Conservation (phyloP, 2,113 vertebrate genomes). For the Scalopus aquaticus region DNA sequence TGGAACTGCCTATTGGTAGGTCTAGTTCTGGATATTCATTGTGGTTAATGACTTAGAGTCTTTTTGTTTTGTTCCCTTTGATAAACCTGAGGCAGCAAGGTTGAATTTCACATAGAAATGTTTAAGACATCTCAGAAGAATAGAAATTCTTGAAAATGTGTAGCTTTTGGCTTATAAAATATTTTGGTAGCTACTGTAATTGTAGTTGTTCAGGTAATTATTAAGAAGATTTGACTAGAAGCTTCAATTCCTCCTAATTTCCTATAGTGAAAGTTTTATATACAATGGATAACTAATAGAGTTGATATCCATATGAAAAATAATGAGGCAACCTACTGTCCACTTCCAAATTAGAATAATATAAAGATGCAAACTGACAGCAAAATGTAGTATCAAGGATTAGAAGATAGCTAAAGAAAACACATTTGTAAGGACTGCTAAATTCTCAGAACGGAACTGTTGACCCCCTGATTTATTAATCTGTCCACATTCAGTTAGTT, state of each 20-base stretch:
- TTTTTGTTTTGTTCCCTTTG: not conserved
- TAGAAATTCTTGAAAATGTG: not conserved
- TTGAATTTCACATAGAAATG: not conserved
- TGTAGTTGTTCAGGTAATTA: not conserved
- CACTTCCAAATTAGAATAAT: not conserved
- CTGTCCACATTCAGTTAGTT: not conserved
- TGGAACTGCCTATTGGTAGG: not conserved
- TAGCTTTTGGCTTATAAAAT: not conserved
- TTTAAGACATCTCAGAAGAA: not conserved
- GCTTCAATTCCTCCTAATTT: not conserved
- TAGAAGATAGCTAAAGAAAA: not conserved
- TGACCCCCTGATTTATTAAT: not conserved
- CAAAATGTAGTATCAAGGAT: not conserved
- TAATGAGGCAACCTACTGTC: not conserved
- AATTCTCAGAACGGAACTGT: not conserved
- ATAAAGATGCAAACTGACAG: not conserved
- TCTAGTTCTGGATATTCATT: not conserved
- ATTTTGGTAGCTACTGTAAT: not conserved
- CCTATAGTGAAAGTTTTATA: not conserved
- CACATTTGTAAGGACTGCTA: not conserved
- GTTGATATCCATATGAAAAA: not conserved
- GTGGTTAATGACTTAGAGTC: not conserved
- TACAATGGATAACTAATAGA: not conserved
- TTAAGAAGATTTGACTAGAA: constrained; percentile 1
- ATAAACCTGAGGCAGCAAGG: not conserved